phyloP scores from a whole-genome alignment of 1,140 invertebrate species.

The Lepidurus couesii region DNA sequence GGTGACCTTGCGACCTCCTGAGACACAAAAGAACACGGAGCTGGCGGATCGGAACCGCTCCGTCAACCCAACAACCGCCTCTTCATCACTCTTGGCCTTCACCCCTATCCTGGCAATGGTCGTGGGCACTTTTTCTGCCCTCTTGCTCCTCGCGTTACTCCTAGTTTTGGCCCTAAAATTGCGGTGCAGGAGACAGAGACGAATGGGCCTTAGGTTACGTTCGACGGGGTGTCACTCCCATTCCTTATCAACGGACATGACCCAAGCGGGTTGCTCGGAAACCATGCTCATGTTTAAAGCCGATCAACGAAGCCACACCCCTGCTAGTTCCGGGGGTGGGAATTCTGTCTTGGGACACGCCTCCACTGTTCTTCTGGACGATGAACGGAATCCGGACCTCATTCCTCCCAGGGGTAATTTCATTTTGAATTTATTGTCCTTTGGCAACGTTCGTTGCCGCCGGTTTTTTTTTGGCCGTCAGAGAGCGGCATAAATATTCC shows the following conservation, averaged over 20 bases:
- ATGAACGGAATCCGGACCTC: slow-evolving; percentile 34
- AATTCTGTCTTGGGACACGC: slow-evolving; percentile 7
- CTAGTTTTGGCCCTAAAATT: slow-evolving; percentile 29
- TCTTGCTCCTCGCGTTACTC: slow-evolving; percentile 28
- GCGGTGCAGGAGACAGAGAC: slow-evolving; percentile 25
- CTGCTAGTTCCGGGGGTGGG: background rate
- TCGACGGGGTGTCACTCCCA: slow-evolving; percentile 11
- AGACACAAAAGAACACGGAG: slow-evolving; percentile 34
- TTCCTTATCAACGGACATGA: slow-evolving; percentile 22
- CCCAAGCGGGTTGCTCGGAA: slow-evolving; percentile 28
- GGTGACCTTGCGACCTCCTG: slow-evolving; percentile 34
- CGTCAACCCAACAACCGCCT: background rate
- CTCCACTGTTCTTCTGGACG: background rate
- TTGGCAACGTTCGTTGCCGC: background rate
- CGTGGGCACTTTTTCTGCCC: slow-evolving; percentile 26
- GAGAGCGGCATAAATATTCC: background rate
- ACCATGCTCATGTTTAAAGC: slow-evolving; percentile 31
- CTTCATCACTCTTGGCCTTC: slow-evolving; percentile 23
- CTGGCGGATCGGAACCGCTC: slow-evolving; percentile 26
- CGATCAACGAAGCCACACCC: slow-evolving; percentile 25
- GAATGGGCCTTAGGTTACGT: slow-evolving; percentile 14
- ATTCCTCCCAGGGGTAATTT: slow-evolving; percentile 28
- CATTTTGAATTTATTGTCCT: background rate
- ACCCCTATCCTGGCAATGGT: slow-evolving; percentile 31
- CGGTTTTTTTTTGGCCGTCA: background rate